Evolutionary conservation across 2,888 invertebrate species (phyloP).

Genomic region (Polyommatus iphigenia): DNA sequence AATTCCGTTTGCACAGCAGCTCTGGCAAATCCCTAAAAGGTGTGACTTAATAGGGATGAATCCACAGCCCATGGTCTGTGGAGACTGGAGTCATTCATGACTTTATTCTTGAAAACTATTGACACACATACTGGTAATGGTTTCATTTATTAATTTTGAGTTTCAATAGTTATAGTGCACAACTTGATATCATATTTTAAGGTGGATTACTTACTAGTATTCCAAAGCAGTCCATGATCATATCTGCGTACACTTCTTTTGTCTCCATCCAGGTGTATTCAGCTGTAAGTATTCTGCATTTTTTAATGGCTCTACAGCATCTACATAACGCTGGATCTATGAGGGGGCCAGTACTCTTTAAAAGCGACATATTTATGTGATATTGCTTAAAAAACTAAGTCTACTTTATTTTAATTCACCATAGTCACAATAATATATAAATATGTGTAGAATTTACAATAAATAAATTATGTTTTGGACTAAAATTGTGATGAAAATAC

Average conservation of each 20-base stretch:
- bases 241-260: slow-evolving; percentile 70
- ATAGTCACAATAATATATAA: not conserved
- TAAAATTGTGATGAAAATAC: slow-evolving; percentile 4
- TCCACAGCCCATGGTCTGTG: too few relatives aligned
- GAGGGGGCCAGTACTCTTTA: slow-evolving; percentile 65
- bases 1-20: too few relatives aligned
- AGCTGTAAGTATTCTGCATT: slow-evolving; percentile 68
- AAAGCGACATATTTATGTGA: slow-evolving; percentile 54
- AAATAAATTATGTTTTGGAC: not conserved
- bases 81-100: too few relatives aligned
- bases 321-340: slow-evolving; percentile 73
- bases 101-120: not conserved
- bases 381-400: slow-evolving; percentile 29
- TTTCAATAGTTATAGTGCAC: not conserved
- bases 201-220: slow-evolving; percentile 58
- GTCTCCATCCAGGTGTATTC: slow-evolving; percentile 73
- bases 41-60: too few relatives aligned
- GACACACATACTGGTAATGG: not conserved
- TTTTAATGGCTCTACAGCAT: slow-evolving; percentile 71
- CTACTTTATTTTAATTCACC: not conserved
- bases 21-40: too few relatives aligned
- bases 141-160: not conserved
- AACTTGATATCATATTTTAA: not conserved
- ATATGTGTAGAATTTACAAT: not conserved
- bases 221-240: slow-evolving; percentile 75